These are phyloP conservation scores for Dicyrtoma fusca DNA, from an alignment of 2,888 invertebrate genomes.

Conservation along the genomic window DNA sequence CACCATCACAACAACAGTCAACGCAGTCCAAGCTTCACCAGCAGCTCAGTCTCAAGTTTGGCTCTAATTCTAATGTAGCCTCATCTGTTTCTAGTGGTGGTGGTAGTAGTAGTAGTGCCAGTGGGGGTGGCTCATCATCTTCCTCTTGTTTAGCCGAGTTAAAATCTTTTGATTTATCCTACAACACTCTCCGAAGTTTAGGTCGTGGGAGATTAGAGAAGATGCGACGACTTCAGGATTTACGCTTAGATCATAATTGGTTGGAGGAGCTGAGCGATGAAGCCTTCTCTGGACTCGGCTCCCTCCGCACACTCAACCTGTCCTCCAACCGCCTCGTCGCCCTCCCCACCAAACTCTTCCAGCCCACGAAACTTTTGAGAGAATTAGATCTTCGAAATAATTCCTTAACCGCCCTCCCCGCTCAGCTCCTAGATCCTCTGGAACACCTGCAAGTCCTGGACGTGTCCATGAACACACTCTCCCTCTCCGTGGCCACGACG, in stretches of 20 bases:
- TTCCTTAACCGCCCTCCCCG: conserved; percentile 73
- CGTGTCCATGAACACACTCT: conserved; percentile 74
- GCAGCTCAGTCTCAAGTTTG: no score
- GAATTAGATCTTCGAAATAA: conserved; percentile 78
- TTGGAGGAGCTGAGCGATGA: conserved; percentile 72
- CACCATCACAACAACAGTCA: not conserved
- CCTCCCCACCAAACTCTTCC: conserved; percentile 77
- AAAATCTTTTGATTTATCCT: conserved; percentile 69
- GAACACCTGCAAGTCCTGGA: conserved; percentile 72
- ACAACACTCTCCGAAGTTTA: conserved; percentile 72
- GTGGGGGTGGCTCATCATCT: not conserved
- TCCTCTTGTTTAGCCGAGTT: conserved; percentile 57
- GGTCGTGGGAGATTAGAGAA: conserved; percentile 74
- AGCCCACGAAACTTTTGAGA: conserved; percentile 71
- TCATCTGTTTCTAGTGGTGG: not conserved
- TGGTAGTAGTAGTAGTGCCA: not conserved
- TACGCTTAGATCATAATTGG: conserved; percentile 76
- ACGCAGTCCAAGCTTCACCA: no score
- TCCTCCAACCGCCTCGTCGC: conserved; percentile 77
- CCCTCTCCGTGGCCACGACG: no score
- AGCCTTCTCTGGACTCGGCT: conserved; percentile 71
- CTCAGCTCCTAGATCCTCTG: conserved; percentile 73
- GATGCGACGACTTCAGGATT: conserved; percentile 70
- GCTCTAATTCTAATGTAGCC: not conserved
- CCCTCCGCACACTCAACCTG: conserved; percentile 73